A percentile compares a stretch with the other conserved stretches of the same genome.
phyloP scores from a whole-genome alignment of 1,140 invertebrate genomes.

The Eriocheir sinensis region DNA sequence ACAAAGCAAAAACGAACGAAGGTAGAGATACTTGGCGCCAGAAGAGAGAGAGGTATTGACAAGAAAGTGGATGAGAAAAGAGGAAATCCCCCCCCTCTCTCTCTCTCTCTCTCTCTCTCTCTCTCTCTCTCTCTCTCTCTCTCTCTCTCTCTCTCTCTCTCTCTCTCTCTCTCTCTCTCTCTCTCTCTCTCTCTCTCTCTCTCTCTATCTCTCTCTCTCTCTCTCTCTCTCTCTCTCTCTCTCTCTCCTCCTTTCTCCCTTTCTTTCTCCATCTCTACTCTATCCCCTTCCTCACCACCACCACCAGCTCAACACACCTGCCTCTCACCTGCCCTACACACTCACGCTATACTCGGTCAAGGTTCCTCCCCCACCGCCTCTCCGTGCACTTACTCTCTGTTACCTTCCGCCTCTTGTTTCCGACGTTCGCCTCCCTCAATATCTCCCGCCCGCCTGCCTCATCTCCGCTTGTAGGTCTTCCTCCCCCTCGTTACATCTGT shows the following conservation, averaged over 20 bases:
- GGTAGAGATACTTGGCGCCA: too few relatives aligned
- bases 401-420: not conserved
- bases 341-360: not conserved
- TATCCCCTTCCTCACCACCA: not conserved
- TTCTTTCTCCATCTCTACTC: not conserved
- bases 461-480: too few relatives aligned
- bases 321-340: not conserved
- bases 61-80: too few relatives aligned
- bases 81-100: not conserved
- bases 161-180: not conserved
- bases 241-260: not conserved
- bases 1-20: too few relatives aligned
- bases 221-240: not conserved
- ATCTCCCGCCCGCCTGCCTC: too few relatives aligned
- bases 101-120: conserved; percentile 9
- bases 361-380: too few relatives aligned
- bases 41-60: too few relatives aligned
- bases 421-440: too few relatives aligned
- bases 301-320: not conserved
- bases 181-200: not conserved
- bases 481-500: too few relatives aligned
- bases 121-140: not conserved
- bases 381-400: too few relatives aligned
- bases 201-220: not conserved
- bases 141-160: not conserved